These are phyloP conservation scores for Botia almorhae DNA, from an alignment of 2,797 vertebrate genomes.

Conservation along the genomic window DNA sequence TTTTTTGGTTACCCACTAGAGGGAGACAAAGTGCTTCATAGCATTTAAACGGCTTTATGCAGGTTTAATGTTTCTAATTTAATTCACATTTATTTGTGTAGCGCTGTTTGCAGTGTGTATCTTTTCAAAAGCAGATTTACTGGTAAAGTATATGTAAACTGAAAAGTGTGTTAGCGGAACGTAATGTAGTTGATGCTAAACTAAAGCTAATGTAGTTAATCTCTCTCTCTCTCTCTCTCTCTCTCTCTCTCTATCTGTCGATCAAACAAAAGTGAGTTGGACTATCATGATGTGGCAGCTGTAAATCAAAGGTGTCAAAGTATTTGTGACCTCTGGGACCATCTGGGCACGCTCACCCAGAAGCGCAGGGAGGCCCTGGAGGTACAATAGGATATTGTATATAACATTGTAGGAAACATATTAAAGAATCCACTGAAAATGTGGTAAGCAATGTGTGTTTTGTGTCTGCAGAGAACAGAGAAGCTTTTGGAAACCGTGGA, in stretches of 20 bases:
- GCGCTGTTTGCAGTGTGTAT: no score
- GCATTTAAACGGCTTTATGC: not conserved
- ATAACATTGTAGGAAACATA: not conserved
- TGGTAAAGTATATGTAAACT: no score
- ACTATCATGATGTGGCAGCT: constrained; percentile 91
- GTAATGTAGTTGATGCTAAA: no score
- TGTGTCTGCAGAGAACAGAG: constrained; percentile 84
- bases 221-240: constrained; percentile 9
- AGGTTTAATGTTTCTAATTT: not conserved
- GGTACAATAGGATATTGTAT: constrained; percentile 79
- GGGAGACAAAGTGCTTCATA: not conserved
- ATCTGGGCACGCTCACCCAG: constrained; percentile 94
- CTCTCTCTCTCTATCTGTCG: not conserved
- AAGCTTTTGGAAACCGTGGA: constrained; percentile 96
- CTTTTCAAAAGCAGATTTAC: no score
- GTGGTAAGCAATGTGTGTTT: not conserved
- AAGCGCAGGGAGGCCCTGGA: constrained; percentile 94
- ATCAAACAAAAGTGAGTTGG: constrained; percentile 86
- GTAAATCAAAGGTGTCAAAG: constrained; percentile 95
- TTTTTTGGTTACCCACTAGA: not conserved
- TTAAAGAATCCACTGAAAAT: not conserved
- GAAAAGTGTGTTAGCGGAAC: no score
- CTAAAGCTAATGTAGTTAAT: not conserved
- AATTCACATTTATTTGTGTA: no score
- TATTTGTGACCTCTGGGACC: constrained; percentile 98